Evolutionary conservation across 2,113 vertebrate species (phyloP), one percentile per base, ranked within the genome.

Genomic region (Cavia aperea): DNA sequence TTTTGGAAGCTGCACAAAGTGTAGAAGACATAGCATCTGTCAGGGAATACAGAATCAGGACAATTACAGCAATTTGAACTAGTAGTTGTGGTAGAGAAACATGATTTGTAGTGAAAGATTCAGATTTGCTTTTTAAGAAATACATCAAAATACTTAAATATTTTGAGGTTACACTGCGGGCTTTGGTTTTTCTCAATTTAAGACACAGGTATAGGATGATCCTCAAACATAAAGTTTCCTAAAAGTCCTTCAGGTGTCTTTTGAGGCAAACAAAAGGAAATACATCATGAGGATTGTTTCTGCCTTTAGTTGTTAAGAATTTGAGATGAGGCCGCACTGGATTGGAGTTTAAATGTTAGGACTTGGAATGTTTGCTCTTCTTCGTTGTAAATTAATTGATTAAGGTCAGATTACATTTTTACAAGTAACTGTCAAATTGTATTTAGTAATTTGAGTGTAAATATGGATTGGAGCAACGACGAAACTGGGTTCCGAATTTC

Each of bases 401-500:
- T 46, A 77, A 93, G 68, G 78, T 95, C 81, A 72, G 92, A 9
- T 72, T 81, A 8, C 21, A n/a, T 86, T 95, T 94, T 96, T 85
- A 77, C n/a, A 94, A 58, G 33, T 92, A 60, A 58, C 4, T 84
- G 33, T 91, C 81, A 92, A 46, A 84, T 89, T 92, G 51, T 78
- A 46, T 94, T 82, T 86, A 79, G 58, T 81, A 68, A 78, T 29
- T 79, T 95, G 33, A 1, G 12, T 89, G 19, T 86, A 77, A 79
- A 26, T 94, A 82, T 5, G 11, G 81, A 18, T 95, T 94, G 93
- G 85, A 93, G 73, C 92, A 91, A 89, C 89, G 95, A 82, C 73
- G 94, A 95, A 95, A 91, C 82, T 51, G 86, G 94, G 26, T 93
- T 93, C 81, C 93, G n/a, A 85, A 88, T 96, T 96, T 95, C 87